Evolutionary conservation across 1,140 invertebrate species (phyloP), one percentile per base, ranked within the genome.

Genomic region (Drosophila nikananu): DNA sequence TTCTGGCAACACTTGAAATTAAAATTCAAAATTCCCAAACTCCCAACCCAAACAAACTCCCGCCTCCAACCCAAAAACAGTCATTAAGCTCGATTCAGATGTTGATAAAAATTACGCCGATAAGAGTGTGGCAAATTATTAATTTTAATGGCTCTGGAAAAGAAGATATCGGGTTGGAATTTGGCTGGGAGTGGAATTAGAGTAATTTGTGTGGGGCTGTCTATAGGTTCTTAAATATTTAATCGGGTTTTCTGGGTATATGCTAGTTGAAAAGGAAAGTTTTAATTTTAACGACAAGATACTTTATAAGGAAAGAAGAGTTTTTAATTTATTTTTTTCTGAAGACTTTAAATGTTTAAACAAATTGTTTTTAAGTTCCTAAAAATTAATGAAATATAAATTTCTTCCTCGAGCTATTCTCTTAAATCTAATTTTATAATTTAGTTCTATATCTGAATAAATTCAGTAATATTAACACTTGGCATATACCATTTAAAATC

Each of bases 61-160:
- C n/a, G 32, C 8, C 17, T 17, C 10, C 44, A 27, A 12, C 46
- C 51, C 30, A 21, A 44, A 59, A 44, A 49, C 21, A 30, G 77
- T 83, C 79, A 86, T 86, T 86, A 86, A 86, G 79, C 65, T 60
- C 80, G 65, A 71, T 81, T 83, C 59, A 74, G 61, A 51, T 70
- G 84, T 65, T 89, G 86, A 89, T 89, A 90, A 90, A 74, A 70
- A 68, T 57, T 63, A 54, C 58, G 64, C 41, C 75, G 83, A 86
- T 86, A 79, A 68, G 72, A 81, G 72, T 66, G 73, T 78, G 58
- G 65, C 64, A 86, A 90, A 90, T 90, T 89, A 89, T 89, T 89
- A 89, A 89, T 89, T 90, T 89, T 82, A 89, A 89, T 90, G 74
- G 75, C 58, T 49, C 39, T 17, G 21, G 46, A 59, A 54, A 23